phyloP scores from a whole-genome alignment of 2,113 vertebrate genomes.

The Centropus unirufus region DNA sequence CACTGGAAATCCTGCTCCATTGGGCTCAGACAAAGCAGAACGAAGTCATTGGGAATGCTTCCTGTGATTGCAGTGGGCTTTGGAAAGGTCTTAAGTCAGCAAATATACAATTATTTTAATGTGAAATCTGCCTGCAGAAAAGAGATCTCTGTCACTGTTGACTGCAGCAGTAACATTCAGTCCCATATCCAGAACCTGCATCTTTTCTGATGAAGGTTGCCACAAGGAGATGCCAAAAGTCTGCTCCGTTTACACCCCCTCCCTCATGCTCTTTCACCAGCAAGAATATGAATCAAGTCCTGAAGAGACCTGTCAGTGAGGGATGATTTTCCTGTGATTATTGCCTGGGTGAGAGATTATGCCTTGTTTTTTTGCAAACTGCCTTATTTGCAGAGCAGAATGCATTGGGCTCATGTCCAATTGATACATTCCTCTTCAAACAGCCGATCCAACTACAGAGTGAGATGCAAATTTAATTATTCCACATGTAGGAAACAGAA shows the following conservation, averaged over 20 bases:
- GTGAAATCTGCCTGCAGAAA: neutral
- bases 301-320: constrained; percentile 71
- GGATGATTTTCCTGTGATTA: constrained; percentile 76
- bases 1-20: neutral
- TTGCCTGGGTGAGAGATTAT: constrained; percentile 70
- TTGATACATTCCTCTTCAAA: constrained; percentile 79
- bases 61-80: neutral
- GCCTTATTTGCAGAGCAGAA: constrained; percentile 77
- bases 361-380: constrained; percentile 59
- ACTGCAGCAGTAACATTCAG: neutral
- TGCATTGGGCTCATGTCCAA: constrained; percentile 75
- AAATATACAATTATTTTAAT: neutral
- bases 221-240: constrained; percentile 53
- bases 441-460: constrained; percentile 68
- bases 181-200: neutral
- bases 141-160: neutral
- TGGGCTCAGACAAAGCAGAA: neutral
- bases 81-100: neutral
- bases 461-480: constrained; percentile 83
- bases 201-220: neutral
- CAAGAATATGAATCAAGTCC: constrained; percentile 71
- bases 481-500: constrained; percentile 80
- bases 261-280: constrained; percentile 36
- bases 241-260: neutral
- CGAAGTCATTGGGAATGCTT: neutral